Conservation (phyloP, 2,113 vertebrate genomes). For the Hypanus sabinus region DNA sequence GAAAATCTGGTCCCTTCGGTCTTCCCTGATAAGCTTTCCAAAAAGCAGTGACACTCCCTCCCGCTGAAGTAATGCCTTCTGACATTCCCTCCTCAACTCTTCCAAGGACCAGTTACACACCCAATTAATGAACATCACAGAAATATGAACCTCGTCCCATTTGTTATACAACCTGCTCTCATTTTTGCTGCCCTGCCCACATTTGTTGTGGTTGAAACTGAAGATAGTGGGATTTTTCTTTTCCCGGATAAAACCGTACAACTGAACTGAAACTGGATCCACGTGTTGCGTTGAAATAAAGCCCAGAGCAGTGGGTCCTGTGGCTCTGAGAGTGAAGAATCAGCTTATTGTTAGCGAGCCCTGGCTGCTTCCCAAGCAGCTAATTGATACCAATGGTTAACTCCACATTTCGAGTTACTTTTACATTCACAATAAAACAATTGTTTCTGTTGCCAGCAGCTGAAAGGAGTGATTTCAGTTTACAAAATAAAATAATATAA, state of each 20-base stretch:
- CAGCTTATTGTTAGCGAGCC: conserved; percentile 51
- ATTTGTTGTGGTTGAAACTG: neutral
- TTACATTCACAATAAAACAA: conserved; percentile 54
- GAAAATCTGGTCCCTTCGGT: neutral
- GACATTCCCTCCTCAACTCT: neutral
- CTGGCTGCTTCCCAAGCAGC: conserved; percentile 49
- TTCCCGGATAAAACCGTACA: neutral
- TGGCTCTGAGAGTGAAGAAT: conserved; percentile 55
- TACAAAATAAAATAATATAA: conserved; percentile 29
- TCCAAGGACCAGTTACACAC: neutral
- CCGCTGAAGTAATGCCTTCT: neutral
- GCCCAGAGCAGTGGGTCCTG: conserved; percentile 50
- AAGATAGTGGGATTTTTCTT: neutral
- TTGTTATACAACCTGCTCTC: neutral
- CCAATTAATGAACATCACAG: neutral
- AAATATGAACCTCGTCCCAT: neutral
- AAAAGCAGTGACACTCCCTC: neutral
- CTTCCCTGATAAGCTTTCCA: neutral
- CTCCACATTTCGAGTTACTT: conserved; percentile 54
- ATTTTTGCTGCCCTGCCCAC: neutral
- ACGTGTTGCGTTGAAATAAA: neutral
- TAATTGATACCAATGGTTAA: conserved; percentile 53
- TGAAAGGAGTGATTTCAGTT: conserved; percentile 48
- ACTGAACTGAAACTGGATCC: neutral
- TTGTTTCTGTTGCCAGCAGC: conserved; percentile 53